Percentiles rank a stretch among this genome's conserved stretches.
Conservation (phyloP, 2,797 vertebrate species). For the Cuniculus paca region DNA sequence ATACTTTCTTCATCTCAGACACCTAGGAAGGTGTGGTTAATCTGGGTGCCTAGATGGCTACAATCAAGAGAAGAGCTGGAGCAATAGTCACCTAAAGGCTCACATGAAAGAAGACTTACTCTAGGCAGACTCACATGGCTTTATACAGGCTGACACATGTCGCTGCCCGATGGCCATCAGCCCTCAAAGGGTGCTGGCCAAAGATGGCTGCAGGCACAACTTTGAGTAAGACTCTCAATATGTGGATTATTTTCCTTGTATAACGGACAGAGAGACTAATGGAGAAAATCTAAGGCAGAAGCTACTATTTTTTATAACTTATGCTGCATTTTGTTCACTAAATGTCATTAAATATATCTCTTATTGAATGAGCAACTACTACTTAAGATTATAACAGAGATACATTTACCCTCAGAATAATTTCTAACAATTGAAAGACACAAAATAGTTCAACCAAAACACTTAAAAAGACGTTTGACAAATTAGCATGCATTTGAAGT, state of each 20-base stretch:
- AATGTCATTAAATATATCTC: not conserved
- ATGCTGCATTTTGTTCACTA: not conserved
- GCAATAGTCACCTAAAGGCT: not conserved
- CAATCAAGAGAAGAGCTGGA: not conserved
- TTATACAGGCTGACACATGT: not conserved
- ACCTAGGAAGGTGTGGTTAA: not conserved
- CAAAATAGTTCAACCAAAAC: not conserved
- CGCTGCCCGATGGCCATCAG: not conserved
- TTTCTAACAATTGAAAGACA: not conserved
- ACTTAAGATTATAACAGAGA: not conserved
- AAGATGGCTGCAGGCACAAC: not conserved
- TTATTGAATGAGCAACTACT: not conserved
- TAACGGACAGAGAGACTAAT: not conserved
- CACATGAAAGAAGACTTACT: not conserved
- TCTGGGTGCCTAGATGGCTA: not conserved
- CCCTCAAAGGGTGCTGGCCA: not conserved
- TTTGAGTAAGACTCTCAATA: not conserved
- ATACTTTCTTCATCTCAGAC: not conserved
- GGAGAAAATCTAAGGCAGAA: not conserved
- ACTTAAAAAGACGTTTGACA: not conserved
- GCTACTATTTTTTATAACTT: not conserved
- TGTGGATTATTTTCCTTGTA: not conserved
- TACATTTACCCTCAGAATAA: not conserved
- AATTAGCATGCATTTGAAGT: not conserved
- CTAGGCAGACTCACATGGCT: too few species aligned